phyloP scores from a whole-genome alignment of 2,113 vertebrate species.

The Ptilonorhynchus violaceus region DNA sequence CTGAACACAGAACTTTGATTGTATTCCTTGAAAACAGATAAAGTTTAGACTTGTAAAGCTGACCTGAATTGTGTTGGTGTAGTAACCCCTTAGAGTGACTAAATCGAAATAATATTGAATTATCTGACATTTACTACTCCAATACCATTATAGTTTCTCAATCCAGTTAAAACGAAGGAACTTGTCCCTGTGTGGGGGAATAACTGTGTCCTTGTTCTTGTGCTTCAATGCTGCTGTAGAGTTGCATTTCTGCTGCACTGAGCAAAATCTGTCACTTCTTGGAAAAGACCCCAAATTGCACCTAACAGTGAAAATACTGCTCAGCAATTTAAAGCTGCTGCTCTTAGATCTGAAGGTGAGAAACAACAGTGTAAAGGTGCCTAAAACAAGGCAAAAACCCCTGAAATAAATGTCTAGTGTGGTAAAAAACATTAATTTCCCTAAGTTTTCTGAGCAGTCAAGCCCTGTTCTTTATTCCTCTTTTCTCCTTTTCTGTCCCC shows the following conservation, averaged over 20 bases:
- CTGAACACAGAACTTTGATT: not conserved
- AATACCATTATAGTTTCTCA: accelerated
- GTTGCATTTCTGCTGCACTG: not conserved
- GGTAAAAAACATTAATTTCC: not conserved
- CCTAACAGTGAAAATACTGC: not conserved
- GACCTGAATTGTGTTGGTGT: not conserved
- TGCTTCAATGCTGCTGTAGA: not conserved
- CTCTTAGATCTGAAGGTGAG: not conserved
- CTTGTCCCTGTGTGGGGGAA: not conserved
- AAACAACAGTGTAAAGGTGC: not conserved
- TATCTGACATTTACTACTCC: not conserved
- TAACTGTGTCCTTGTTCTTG: not conserved
- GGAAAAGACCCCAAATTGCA: not conserved
- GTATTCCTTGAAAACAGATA: not conserved
- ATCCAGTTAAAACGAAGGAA: not conserved
- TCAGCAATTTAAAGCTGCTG: not conserved
- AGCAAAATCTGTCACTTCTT: not conserved
- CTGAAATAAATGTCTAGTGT: not conserved
- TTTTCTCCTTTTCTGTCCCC: not conserved
- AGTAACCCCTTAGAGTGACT: not conserved
- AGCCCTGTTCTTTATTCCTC: not conserved
- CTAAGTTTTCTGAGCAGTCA: not conserved
- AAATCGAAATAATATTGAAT: not conserved
- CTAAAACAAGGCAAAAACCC: not conserved
- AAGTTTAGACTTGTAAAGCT: not conserved